Conservation (phyloP, 2,888 invertebrate genomes). For the Agrypnus murinus region DNA sequence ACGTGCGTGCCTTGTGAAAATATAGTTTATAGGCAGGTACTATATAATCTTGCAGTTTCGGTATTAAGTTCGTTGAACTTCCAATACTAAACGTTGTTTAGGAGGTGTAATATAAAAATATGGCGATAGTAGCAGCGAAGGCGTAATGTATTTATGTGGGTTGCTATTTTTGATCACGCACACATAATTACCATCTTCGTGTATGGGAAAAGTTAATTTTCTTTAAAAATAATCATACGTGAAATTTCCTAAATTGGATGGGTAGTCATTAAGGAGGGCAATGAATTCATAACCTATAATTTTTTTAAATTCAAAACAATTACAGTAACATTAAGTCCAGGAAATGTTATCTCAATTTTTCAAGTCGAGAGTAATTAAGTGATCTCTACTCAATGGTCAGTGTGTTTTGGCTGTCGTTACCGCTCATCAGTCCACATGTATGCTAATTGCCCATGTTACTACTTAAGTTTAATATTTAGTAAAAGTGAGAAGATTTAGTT, state of each 20-base stretch:
- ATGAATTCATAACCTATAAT: too few relatives aligned
- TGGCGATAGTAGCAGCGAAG: conserved; percentile 14
- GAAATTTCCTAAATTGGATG: background rate
- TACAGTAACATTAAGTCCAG: too few relatives aligned
- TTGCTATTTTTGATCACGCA: conserved; percentile 11
- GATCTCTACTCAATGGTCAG: too few relatives aligned
- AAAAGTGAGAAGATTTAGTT: too few relatives aligned
- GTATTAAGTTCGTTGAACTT: conserved; percentile 19
- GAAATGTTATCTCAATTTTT: too few relatives aligned
- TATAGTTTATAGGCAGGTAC: conserved; percentile 8
- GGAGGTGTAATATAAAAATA: conserved; percentile 5
- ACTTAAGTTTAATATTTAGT: too few relatives aligned
- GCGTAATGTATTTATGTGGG: conserved; percentile 17
- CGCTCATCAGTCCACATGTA: too few relatives aligned
- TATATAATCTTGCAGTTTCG: conserved; percentile 16
- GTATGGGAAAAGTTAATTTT: conserved; percentile 5
- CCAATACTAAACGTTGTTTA: background rate
- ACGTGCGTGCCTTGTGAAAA: conserved; percentile 14
- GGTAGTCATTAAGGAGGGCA: background rate
- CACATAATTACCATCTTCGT: background rate
- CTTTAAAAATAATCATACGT: background rate
- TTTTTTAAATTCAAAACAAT: too few relatives aligned
- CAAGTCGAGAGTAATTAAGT: too few relatives aligned
- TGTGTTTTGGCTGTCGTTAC: too few relatives aligned
- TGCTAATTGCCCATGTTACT: too few relatives aligned